Base-by-base conservation (phyloP, 92 coral and sea anemone species). In the Palythoa caribaeorum region DNA sequence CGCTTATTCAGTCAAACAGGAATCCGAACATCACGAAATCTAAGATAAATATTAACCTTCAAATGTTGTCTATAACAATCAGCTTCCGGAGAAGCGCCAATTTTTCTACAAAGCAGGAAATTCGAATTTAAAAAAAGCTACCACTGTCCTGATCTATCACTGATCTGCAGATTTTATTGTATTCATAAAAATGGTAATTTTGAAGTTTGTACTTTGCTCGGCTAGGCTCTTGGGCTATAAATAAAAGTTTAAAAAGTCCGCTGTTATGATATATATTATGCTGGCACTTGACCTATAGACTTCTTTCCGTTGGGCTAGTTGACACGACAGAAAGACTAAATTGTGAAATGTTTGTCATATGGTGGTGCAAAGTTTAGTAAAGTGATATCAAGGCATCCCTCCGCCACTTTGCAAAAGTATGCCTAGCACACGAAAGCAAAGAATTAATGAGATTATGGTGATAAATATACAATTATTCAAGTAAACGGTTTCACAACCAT, bases 341-440 rank as follows among this genome's bases (percentile, higher is more conserved):
- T 19, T 47, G 57, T 66, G 71, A 11, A 48, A 12, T 2, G 39
- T 20, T 70, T 70, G 75, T 10, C 75, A 11, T 47, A 15, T 1
- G 15, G 6, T 44, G 62, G 76, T 53, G 44, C 13, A 20, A 37
- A 2, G 21, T 20, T 16, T 63, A 6, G 62, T 36, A 81, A 81
- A 40, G 11, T 15, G 76, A 81, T 65, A 7, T 28, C 13, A 20
- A 47, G 62, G 74, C 76, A 81, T 81, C 12, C 62, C 21, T 35
- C 21, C 19, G 36, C 86, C 86, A 81, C 86, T 81, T 81, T 48
- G 72, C 19, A 57, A 28, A 39, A 81, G 73, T 52, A 66, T 55
- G 86, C 76, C 86, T 5, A 71, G 36, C 76, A 69, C 86, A 81
- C 86, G 86, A 65, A 51, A 77, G 10, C 72, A 14, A 80, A 80